phyloP scores from a whole-genome alignment of 2,888 invertebrate genomes.

The Meiosimyza decipiens region DNA sequence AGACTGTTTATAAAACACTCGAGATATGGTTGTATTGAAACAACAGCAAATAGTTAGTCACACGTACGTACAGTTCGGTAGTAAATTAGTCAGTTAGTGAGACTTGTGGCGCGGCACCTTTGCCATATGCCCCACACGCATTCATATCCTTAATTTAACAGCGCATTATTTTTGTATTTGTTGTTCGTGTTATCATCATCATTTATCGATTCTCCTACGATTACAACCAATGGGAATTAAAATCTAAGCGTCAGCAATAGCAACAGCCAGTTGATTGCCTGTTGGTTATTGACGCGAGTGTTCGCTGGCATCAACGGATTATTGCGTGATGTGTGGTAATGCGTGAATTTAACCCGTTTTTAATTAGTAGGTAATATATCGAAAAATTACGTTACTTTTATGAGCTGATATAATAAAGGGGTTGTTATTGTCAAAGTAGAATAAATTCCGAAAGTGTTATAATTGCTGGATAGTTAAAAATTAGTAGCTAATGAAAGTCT shows the following conservation, averaged over 20 bases:
- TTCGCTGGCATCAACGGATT: background rate
- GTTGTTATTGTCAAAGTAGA: no score
- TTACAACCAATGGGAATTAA: background rate
- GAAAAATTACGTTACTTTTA: no score
- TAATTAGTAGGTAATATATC: no score
- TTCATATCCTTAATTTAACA: background rate
- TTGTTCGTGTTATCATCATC: background rate
- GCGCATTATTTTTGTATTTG: background rate
- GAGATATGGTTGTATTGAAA: background rate
- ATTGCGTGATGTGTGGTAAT: slow-evolving; percentile 5
- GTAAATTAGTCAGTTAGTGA: no score
- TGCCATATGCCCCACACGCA: background rate
- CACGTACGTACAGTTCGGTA: background rate
- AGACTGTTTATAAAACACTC: slow-evolving; percentile 27
- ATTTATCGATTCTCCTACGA: background rate
- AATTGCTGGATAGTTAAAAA: no score
- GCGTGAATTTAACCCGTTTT: no score
- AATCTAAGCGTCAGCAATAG: no score
- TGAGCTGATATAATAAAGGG: no score
- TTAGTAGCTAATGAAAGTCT: no score
- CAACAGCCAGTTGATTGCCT: background rate
- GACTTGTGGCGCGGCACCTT: no score
- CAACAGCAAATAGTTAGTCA: background rate
- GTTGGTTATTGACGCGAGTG: background rate
- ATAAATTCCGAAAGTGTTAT: no score